Base-by-base conservation (phyloP, 2,113 vertebrate genomes). In the Rhabdornis inornatus region DNA sequence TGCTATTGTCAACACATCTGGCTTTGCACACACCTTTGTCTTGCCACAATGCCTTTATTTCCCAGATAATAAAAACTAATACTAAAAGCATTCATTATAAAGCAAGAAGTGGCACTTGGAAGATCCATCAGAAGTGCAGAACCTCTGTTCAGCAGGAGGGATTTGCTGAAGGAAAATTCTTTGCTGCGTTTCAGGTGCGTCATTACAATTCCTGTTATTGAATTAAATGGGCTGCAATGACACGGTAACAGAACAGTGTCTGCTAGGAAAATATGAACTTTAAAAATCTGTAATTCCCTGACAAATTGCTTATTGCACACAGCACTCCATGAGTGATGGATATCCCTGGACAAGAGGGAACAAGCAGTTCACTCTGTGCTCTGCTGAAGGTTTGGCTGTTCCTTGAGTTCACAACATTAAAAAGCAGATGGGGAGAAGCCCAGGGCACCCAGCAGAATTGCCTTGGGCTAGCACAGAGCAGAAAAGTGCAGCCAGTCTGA, bases 261-360 rank as follows among this genome's bases (percentile, higher is more conserved):
- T 66, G 74, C 45, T 37, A 83, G 68, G 47, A 93, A 94, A 95
- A 83, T 1, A 60, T 17, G 59, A 57, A 89, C 88, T 95, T 89
- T 70, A 40, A 79, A 93, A 94, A 88, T 69, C 64, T 55, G 14
- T 61, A 93, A 92, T 72, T 88, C 74, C 83, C 89, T 80, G 65
- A 59, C 70, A 94, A 94, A 80, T 90, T 70, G 63, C 82, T 94
- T 50, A 39, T 7, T 65, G 78, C 68, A 47, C 11, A 37, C 37
- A 80, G 55, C 44, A 7, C 39, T 33, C 63, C 55, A 14, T 0
- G 15, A 64, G 55, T 86, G 93, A 95, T 77, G 63, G 82, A 83
- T 83, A 25, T 7, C 57, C 53, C 83, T 31, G 70, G 55, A 49
- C 2, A 6, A 68, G 37, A 78, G 40, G 65, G 65, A 92, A 66